Evolutionary conservation across 2,888 invertebrate species (phyloP).

Genomic region (Apantesis nais): DNA sequence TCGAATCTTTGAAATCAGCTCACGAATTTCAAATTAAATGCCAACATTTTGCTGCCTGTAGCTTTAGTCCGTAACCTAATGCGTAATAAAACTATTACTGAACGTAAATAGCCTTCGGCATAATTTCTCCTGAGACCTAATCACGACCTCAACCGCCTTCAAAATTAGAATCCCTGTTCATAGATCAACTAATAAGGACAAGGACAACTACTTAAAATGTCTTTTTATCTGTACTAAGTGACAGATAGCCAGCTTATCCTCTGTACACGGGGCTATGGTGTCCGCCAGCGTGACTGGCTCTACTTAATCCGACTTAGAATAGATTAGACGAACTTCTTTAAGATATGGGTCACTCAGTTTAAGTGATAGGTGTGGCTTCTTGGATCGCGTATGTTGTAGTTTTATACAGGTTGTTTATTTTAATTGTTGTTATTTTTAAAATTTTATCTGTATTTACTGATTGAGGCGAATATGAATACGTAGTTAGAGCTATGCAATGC

Average conservation of each 20-base stretch:
- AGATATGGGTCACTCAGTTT: constrained; percentile 48
- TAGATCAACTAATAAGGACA: constrained; percentile 45
- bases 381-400: constrained; percentile 35
- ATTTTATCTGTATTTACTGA: background rate
- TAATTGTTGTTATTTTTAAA: background rate
- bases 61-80: too few species aligned
- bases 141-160: constrained; percentile 7
- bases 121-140: constrained; percentile 8
- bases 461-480: background rate
- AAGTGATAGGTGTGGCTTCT: constrained; percentile 50
- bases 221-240: constrained; percentile 43
- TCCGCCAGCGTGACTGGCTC: constrained; percentile 36
- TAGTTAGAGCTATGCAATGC: too few species aligned
- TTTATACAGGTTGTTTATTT: constrained; percentile 25
- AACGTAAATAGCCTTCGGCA: background rate
- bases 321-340: constrained; percentile 48
- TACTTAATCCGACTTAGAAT: constrained; percentile 44
- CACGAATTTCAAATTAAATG: too few species aligned
- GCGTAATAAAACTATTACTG: background rate
- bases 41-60: too few species aligned
- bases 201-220: constrained; percentile 41
- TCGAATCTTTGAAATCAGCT: too few species aligned
- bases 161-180: constrained; percentile 20
- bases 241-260: constrained; percentile 41
- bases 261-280: constrained; percentile 26